Percentiles rank a stretch among this genome's conserved stretches.
phyloP scores from a whole-genome alignment of 1,140 invertebrate genomes.

The Eumeta japonica region DNA sequence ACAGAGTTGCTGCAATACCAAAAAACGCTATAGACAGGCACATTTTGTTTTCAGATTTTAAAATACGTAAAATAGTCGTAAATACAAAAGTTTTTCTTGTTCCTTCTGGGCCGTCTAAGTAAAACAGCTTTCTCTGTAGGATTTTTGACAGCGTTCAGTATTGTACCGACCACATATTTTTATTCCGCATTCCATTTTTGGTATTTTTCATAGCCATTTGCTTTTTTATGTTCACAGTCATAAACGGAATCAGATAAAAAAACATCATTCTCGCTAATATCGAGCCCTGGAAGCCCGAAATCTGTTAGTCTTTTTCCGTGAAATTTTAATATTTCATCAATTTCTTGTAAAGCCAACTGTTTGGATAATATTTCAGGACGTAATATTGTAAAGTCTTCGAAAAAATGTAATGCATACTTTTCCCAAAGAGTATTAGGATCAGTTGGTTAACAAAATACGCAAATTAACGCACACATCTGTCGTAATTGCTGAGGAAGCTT shows the following conservation, averaged over 20 bases:
- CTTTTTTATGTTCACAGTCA: too few relatives aligned
- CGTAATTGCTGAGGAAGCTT: constrained; percentile 13
- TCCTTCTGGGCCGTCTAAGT: constrained; percentile 12
- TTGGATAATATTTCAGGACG: too few relatives aligned
- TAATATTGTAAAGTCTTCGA: constrained; percentile 12
- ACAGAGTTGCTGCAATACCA: too few relatives aligned
- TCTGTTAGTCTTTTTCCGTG: constrained; percentile 10
- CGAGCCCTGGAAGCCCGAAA: too few relatives aligned
- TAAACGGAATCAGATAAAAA: too few relatives aligned
- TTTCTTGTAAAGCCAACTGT: too few relatives aligned
- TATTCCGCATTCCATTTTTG: constrained; percentile 12
- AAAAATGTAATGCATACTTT: constrained; percentile 13
- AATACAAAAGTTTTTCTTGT: constrained; percentile 12
- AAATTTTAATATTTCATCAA: too few relatives aligned
- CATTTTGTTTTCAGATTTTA: constrained; percentile 19
- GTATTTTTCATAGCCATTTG: too few relatives aligned
- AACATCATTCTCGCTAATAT: constrained; percentile 11
- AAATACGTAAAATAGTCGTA: constrained; percentile 13
- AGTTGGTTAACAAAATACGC: constrained; percentile 13
- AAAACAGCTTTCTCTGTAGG: constrained; percentile 13
- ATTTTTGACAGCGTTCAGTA: constrained; percentile 13
- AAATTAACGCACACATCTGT: constrained; percentile 14
- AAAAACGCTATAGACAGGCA: too few relatives aligned
- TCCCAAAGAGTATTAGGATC: too few relatives aligned
- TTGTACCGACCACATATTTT: constrained; percentile 13